Conservation (phyloP, 2,113 vertebrate species). For the Notarius quadriscutis region DNA sequence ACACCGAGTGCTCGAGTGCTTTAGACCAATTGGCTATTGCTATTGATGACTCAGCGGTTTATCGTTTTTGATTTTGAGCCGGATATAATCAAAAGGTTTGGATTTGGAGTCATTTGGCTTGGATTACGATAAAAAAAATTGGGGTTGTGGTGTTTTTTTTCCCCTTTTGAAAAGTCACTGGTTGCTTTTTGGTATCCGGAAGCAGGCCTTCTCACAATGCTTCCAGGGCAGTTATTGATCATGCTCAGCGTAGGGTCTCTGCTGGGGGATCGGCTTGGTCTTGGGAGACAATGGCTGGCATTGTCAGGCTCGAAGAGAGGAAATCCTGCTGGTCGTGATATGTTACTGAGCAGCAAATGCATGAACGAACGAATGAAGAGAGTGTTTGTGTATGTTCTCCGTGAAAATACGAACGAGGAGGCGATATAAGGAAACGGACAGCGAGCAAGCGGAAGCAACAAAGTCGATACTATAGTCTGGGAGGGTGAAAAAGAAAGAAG, state of each 20-base stretch:
- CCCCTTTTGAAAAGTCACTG: not conserved
- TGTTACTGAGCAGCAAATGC: conserved; percentile 49
- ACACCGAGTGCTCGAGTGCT: conserved; percentile 12
- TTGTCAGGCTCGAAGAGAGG: conserved; percentile 47
- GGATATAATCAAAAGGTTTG: not conserved
- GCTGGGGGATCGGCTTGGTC: conserved; percentile 20
- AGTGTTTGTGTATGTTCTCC: conserved; percentile 11
- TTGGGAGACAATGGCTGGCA: conserved; percentile 49
- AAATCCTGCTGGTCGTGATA: conserved; percentile 60
- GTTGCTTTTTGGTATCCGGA: not conserved
- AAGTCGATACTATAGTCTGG: conserved; percentile 23
- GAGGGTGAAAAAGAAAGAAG: conserved; percentile 5
- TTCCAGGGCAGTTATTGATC: conserved; percentile 32
- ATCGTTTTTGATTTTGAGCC: not conserved
- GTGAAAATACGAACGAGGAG: not conserved
- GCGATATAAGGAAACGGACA: conserved; percentile 31
- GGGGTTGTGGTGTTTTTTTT: not conserved
- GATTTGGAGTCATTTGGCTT: not conserved
- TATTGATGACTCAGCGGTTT: not conserved
- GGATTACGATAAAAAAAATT: not conserved
- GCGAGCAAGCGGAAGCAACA: conserved; percentile 6
- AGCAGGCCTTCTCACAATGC: not conserved
- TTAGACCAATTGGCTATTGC: not conserved
- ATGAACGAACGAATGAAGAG: conserved; percentile 71
- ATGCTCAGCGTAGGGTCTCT: not conserved